These are phyloP conservation scores for Drosophila prostipennis DNA, from an alignment of 2,888 invertebrate genomes.

Conservation along the genomic window DNA sequence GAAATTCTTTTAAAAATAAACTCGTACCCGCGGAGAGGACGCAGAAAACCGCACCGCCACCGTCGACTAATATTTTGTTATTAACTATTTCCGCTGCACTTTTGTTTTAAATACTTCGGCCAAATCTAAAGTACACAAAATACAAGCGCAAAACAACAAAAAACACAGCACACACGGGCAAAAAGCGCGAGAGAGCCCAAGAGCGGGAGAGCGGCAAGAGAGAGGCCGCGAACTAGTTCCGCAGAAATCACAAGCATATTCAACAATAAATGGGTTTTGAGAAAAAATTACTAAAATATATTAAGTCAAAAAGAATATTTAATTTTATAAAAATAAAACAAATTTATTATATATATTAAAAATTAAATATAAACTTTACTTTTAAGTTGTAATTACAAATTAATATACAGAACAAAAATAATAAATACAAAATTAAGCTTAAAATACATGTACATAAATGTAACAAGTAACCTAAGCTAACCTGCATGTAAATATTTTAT, in stretches of 20 bases:
- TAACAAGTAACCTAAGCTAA: too few species aligned
- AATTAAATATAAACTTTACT: too few species aligned
- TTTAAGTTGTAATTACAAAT: too few species aligned
- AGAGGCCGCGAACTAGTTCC: conserved; percentile 5
- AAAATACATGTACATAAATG: too few species aligned
- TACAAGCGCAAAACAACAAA: conserved; percentile 39
- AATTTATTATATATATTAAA: too few species aligned
- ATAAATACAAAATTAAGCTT: too few species aligned
- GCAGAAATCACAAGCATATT: neutral
- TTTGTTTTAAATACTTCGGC: conserved; percentile 51
- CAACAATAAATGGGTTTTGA: neutral
- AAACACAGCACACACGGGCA: conserved; percentile 24
- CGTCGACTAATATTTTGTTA: conserved; percentile 51
- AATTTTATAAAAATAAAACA: too few species aligned
- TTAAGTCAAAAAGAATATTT: too few species aligned
- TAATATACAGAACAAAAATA: too few species aligned
- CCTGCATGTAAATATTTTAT: too few species aligned
- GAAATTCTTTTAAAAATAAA: conserved; percentile 61
- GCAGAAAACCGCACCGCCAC: conserved; percentile 37
- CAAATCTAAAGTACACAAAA: conserved; percentile 29
- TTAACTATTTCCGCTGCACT: conserved; percentile 54
- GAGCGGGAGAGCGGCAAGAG: conserved; percentile 6
- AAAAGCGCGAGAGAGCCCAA: conserved; percentile 15
- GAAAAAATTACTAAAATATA: too few species aligned
- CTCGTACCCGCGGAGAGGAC: conserved; percentile 26